These are phyloP conservation scores for Spea multiplicata DNA, from an alignment of 2,113 vertebrate species.

Conservation along the genomic window DNA sequence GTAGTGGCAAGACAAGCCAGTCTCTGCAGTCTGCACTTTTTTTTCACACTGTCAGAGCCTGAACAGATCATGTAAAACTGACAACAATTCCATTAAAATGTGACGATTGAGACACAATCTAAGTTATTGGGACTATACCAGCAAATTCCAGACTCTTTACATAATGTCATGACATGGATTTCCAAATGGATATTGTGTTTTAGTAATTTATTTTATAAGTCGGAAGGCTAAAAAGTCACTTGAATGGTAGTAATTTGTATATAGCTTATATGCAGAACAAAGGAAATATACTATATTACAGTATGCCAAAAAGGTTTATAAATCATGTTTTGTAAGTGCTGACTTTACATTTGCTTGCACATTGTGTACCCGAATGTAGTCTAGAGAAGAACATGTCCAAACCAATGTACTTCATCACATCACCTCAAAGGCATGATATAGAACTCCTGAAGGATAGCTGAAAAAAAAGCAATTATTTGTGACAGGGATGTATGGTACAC, in stretches of 20 bases:
- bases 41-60: too few species aligned
- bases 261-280: not conserved
- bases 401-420: not conserved
- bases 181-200: too few species aligned
- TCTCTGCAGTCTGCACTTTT: too few species aligned
- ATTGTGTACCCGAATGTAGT: not conserved
- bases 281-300: not conserved
- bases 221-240: too few species aligned
- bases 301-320: not conserved
- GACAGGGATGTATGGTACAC: not conserved
- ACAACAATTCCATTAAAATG: too few species aligned
- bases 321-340: not conserved
- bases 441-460: not conserved
- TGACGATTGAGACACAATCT: too few species aligned
- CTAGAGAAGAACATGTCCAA: slow-evolving; percentile 1
- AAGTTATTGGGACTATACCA: too few species aligned
- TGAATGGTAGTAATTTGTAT: not conserved
- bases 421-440: not conserved
- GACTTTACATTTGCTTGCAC: not conserved
- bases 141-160: too few species aligned
- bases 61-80: too few species aligned
- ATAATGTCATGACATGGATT: too few species aligned
- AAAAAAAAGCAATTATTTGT: not conserved
- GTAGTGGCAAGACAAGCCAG: too few species aligned
- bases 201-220: too few species aligned